These are phyloP conservation scores for Chlorops oryzae DNA, from an alignment of 1,140 invertebrate species.

Conservation along the genomic window DNA sequence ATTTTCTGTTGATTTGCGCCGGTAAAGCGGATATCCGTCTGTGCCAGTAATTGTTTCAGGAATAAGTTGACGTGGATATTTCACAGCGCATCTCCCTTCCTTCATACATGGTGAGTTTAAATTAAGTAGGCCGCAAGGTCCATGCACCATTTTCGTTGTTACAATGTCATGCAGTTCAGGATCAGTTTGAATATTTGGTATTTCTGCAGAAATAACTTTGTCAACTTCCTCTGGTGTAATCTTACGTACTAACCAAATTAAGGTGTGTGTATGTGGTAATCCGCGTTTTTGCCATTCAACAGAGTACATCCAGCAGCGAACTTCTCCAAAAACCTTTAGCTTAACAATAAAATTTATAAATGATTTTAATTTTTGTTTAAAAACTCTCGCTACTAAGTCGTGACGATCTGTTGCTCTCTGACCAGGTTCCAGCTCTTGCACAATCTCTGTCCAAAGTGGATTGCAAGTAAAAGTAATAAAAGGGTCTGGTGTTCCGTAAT, in stretches of 20 bases:
- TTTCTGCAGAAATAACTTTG: too few species aligned
- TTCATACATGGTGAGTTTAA: constrained; percentile 12
- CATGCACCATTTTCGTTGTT: constrained; percentile 50
- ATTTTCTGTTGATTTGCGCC: constrained; percentile 37
- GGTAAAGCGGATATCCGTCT: constrained; percentile 49
- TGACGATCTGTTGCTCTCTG: constrained; percentile 37
- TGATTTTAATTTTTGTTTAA: constrained; percentile 49
- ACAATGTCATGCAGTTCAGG: constrained; percentile 45
- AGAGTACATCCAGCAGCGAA: constrained; percentile 46
- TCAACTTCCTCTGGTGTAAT: too few species aligned
- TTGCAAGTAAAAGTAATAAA: too few species aligned
- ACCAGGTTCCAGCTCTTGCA: constrained; percentile 31
- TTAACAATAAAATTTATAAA: constrained; percentile 48
- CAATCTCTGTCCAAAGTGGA: constrained; percentile 49
- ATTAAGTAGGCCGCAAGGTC: constrained; percentile 47
- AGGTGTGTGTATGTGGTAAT: constrained; percentile 49
- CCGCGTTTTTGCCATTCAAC: too few species aligned
- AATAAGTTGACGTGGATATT: constrained; percentile 37
- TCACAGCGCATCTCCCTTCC: constrained; percentile 17
- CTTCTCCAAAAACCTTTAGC: constrained; percentile 37
- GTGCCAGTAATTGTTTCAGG: constrained; percentile 29
- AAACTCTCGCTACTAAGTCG: constrained; percentile 48
- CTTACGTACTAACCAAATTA: constrained; percentile 42
- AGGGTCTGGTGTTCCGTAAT: too few species aligned
- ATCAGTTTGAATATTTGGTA: constrained; percentile 47